Evolutionary conservation across 2,888 invertebrate genomes (phyloP).

Genomic region (Calliphora vomitoria): DNA sequence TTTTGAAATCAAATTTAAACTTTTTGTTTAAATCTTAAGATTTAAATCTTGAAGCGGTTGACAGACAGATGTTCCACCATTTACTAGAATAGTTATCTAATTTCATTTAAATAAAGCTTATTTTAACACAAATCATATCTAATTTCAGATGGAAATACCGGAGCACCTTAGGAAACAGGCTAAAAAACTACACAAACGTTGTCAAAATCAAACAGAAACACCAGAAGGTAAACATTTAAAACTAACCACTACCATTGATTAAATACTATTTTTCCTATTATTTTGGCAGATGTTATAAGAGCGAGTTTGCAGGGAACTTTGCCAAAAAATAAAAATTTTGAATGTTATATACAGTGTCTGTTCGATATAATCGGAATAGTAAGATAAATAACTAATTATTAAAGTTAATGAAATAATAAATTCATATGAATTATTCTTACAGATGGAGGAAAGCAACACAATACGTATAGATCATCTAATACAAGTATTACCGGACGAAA

Average conservation of each 20-base stretch:
- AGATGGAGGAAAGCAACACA: constrained; percentile 80
- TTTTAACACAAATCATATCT: neutral
- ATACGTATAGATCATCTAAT: constrained; percentile 80
- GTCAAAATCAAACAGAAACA: constrained; percentile 78
- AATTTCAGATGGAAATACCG: constrained; percentile 78
- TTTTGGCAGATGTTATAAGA: constrained; percentile 53
- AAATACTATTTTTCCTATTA: neutral
- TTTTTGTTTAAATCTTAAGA: too few species aligned
- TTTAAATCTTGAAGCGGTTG: too few species aligned
- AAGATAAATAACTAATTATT: constrained; percentile 53
- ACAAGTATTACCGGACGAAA: constrained; percentile 80
- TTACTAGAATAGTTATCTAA: neutral
- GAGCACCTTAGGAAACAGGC: constrained; percentile 78
- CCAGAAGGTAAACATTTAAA: constrained; percentile 77
- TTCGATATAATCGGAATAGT: constrained; percentile 82
- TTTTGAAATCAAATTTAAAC: too few species aligned
- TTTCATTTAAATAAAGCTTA: neutral
- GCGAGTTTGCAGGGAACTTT: constrained; percentile 75
- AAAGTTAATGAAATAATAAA: neutral
- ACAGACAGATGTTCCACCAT: too few species aligned
- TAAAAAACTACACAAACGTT: constrained; percentile 79
- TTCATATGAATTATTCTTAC: neutral
- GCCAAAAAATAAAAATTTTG: constrained; percentile 78
- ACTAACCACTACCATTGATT: neutral
- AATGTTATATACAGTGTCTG: constrained; percentile 83